Evolutionary conservation across 53 echinoderm and acorn worm genomes (phyloP).

Genomic region (Patiria pectinifera): DNA sequence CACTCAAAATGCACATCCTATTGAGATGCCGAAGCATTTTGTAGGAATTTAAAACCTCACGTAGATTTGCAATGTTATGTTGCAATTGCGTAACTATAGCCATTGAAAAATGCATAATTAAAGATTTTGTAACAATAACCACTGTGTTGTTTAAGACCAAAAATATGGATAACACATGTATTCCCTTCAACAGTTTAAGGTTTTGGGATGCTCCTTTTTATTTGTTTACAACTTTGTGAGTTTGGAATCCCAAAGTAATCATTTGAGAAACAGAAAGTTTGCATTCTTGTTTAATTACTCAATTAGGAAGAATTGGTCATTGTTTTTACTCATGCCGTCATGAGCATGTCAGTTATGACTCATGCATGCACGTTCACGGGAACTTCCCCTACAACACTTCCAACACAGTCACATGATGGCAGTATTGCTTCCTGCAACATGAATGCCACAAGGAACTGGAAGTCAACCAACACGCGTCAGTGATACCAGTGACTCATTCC

Average conservation of each 20-base stretch:
- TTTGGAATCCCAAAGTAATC: neutral
- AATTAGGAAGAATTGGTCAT: neutral
- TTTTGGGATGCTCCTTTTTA: no score
- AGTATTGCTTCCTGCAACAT: neutral
- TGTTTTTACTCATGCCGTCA: slow-evolving; percentile 5
- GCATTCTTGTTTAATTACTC: neutral
- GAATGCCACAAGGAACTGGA: slow-evolving; percentile 21
- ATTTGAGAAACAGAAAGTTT: neutral
- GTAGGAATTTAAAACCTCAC: no score
- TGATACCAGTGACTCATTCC: neutral
- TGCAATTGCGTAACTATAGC: no score
- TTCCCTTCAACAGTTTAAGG: no score
- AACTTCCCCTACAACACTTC: slow-evolving; percentile 28
- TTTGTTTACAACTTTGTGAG: no score
- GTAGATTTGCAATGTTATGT: no score
- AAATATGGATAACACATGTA: no score
- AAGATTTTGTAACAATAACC: no score
- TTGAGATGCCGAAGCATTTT: no score
- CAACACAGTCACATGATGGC: slow-evolving; percentile 34
- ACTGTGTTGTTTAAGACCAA: no score
- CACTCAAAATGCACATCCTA: no score
- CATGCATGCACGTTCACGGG: slow-evolving; percentile 24
- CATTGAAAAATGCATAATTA: no score
- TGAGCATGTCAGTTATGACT: slow-evolving; percentile 23
- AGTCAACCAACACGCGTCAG: neutral